Percentiles rank a stretch among this genome's conserved stretches.
These are phyloP conservation scores for Keiferia lycopersicella DNA, from an alignment of 2,888 invertebrate species.

Conservation along the genomic window DNA sequence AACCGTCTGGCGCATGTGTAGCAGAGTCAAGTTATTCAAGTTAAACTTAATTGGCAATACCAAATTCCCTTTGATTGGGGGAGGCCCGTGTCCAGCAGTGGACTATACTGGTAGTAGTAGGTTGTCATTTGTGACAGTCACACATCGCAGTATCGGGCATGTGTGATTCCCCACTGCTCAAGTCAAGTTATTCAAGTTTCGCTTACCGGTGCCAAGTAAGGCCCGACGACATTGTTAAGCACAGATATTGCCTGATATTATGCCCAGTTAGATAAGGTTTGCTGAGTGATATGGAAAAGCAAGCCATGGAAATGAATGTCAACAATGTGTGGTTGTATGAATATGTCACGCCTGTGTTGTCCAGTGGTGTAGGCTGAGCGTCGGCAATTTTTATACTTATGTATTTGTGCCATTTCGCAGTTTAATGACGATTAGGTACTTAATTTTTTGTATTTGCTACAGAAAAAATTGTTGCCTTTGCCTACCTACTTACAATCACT, in stretches of 20 bases:
- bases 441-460: no score
- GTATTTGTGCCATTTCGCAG: no score
- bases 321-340: background rate
- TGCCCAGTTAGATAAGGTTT: constrained; percentile 8
- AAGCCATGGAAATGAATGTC: background rate
- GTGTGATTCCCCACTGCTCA: background rate
- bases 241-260: background rate
- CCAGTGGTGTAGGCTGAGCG: background rate
- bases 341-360: background rate
- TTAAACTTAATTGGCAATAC: no score
- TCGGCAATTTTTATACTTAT: background rate
- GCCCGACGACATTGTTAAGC: background rate
- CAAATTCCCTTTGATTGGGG: no score
- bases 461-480: no score
- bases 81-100: no score
- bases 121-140: background rate
- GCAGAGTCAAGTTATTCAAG: no score
- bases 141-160: no score
- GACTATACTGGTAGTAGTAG: no score
- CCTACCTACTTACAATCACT: no score
- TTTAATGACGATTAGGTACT: no score
- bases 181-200: background rate
- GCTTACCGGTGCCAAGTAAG: constrained; percentile 1
- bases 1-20: no score
- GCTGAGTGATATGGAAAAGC: background rate